Percentiles rank a stretch among this genome's conserved stretches.
Evolutionary conservation across 1,140 invertebrate species (phyloP).

Genomic region (Matsumurasca onukii): DNA sequence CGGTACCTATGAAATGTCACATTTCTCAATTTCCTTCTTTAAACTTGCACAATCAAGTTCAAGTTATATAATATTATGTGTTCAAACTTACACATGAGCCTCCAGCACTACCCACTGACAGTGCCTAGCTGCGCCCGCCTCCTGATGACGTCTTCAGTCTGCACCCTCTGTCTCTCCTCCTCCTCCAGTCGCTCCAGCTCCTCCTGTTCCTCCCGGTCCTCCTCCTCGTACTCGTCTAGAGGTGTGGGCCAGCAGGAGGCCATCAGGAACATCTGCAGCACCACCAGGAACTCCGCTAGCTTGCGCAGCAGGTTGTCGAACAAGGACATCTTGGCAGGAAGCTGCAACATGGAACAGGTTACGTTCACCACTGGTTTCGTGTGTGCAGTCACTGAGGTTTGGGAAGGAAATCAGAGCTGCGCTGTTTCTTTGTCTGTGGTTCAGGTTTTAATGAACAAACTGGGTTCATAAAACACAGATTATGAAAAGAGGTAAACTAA

Average conservation of each 20-base stretch:
- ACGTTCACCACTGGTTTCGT: no score
- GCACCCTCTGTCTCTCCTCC: background rate
- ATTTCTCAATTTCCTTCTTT: no score
- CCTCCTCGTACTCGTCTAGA: conserved; percentile 14
- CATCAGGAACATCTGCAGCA: conserved; percentile 22
- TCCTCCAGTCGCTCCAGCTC: no score
- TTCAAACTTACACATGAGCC: background rate
- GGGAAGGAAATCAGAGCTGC: background rate
- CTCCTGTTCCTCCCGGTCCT: conserved; percentile 1
- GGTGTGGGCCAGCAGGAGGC: conserved; percentile 19
- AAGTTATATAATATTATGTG: no score
- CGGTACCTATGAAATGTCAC: no score
- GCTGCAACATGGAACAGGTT: no score
- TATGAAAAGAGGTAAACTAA: no score
- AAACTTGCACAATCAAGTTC: no score
- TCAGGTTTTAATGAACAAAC: no score
- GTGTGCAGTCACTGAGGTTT: background rate
- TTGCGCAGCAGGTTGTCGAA: conserved; percentile 11
- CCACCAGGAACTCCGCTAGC: conserved; percentile 15
- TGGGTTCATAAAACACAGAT: no score
- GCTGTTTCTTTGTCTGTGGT: no score
- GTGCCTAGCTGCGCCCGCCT: background rate
- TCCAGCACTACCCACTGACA: background rate
- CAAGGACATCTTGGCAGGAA: conserved; percentile 9
- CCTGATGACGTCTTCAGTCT: background rate